These are phyloP conservation scores for Lissocephala sabroskyi DNA, from an alignment of 2,888 invertebrate genomes.

Conservation along the genomic window DNA sequence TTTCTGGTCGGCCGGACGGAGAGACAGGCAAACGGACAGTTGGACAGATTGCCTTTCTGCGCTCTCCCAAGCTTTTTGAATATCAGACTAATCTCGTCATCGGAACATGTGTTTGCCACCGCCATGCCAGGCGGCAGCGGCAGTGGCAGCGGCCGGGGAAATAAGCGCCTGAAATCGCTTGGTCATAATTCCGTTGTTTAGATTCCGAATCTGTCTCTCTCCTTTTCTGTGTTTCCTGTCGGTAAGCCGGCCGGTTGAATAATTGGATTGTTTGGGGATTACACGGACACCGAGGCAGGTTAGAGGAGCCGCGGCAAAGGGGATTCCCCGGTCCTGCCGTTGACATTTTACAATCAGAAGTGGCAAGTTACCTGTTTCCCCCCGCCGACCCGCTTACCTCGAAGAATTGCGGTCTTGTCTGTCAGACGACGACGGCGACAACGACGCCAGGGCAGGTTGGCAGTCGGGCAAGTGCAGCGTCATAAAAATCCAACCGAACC, in stretches of 20 bases:
- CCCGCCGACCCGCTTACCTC: constrained; percentile 2
- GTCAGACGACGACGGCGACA: not conserved
- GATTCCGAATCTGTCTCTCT: too few relatives aligned
- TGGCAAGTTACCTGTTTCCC: constrained; percentile 43
- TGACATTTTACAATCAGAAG: constrained; percentile 40
- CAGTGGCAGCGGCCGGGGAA: not conserved
- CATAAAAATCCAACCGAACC: constrained; percentile 39
- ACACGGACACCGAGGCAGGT: constrained; percentile 2
- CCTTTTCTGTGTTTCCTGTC: too few relatives aligned
- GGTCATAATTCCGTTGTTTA: constrained; percentile 49
- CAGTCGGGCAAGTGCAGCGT: constrained; percentile 18
- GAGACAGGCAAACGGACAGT: not conserved
- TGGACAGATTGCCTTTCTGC: not conserved
- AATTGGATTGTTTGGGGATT: constrained; percentile 46
- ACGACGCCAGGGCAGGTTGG: not conserved
- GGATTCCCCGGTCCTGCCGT: too few relatives aligned
- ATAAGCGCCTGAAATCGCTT: constrained; percentile 10
- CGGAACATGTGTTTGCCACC: constrained; percentile 46
- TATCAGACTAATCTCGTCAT: constrained; percentile 37
- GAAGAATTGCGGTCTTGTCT: not conserved
- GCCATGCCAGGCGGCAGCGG: constrained; percentile 8
- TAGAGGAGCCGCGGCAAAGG: too few relatives aligned
- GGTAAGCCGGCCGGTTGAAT: constrained; percentile 42
- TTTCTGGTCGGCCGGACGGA: not conserved
- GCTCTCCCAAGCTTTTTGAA: constrained; percentile 12